Evolutionary conservation across 2,797 vertebrate species (phyloP).

Genomic region (Anolis apletophallus): DNA sequence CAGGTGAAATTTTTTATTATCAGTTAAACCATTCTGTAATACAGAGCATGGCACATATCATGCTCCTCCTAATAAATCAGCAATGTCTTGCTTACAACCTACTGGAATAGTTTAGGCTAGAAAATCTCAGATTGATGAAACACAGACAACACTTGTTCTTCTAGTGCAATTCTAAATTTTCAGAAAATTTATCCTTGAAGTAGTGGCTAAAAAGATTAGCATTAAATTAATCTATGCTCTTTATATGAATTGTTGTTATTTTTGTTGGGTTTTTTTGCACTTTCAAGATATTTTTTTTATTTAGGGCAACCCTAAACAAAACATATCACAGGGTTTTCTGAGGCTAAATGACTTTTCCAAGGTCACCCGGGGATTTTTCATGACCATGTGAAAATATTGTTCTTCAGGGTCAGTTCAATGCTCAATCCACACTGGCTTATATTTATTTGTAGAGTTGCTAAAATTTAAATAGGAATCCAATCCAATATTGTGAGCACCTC

Average conservation of each 20-base stretch:
- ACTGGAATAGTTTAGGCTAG: neutral
- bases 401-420: too few species aligned
- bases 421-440: too few species aligned
- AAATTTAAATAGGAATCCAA: neutral
- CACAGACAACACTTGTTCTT: neutral
- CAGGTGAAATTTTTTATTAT: neutral
- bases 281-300: too few species aligned
- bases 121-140: neutral
- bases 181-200: neutral
- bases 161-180: neutral
- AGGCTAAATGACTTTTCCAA: too few species aligned
- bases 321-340: too few species aligned
- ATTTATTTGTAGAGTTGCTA: neutral
- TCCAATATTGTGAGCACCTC: neutral
- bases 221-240: neutral
- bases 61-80: neutral
- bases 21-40: neutral
- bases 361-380: too few species aligned
- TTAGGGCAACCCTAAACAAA: too few species aligned
- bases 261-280: too few species aligned
- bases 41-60: neutral
- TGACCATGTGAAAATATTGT: too few species aligned
- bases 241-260: too few species aligned
- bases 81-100: neutral
- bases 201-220: neutral